Base-by-base conservation (phyloP, 2,888 invertebrate species). In the Julus scanicus region DNA sequence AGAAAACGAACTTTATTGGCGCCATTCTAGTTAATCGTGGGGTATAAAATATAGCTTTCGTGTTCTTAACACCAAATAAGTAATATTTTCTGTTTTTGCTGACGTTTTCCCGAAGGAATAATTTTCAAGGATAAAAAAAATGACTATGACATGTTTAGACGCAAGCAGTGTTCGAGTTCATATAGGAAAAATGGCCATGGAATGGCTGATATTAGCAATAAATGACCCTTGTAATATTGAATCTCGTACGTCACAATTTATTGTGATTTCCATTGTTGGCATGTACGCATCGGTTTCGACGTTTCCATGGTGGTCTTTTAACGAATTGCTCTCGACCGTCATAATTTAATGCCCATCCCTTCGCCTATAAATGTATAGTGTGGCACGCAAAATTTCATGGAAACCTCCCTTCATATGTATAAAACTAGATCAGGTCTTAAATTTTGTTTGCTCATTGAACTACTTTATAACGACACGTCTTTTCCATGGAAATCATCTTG, bases 311-410 rank as follows among this genome's bases (percentile, higher is more conserved):
- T 57, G 57, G 57, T 17, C 57, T 57, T 57, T 57, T 17, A 57
- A 17, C 57, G 17, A 17, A 57, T 57, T 57, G 57, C 57, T 57
- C 57, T 57, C 57, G 57, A 57, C 57, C 57, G 57, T 13, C 57
- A 57, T 57, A 57, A 57, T 57, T 57, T 57, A 57, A 57, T 57
- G 57, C 57, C 17, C 1, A 15, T 17, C 57, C 29, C 17, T 57
- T 5, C 57, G 57, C 57, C 57, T 57, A 57, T 57, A 57, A 57
- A 57, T 57, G 5, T 17, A 13, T 57, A 57, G 11, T 17, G 57
- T 57, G 57, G 57, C 57, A 57, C 57, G 57, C 57, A 17, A 57
- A 57, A 57, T 57, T 57, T 57, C 57, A 57, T 57, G 57, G 57
- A 57, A 57, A 57, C 57, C 57, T 57, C 57, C 57, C 57, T 15